A percentile compares a stretch with the other conserved stretches of the same genome.
phyloP scores from a whole-genome alignment of 2,113 vertebrate species.

The Vulpes vulpes region DNA sequence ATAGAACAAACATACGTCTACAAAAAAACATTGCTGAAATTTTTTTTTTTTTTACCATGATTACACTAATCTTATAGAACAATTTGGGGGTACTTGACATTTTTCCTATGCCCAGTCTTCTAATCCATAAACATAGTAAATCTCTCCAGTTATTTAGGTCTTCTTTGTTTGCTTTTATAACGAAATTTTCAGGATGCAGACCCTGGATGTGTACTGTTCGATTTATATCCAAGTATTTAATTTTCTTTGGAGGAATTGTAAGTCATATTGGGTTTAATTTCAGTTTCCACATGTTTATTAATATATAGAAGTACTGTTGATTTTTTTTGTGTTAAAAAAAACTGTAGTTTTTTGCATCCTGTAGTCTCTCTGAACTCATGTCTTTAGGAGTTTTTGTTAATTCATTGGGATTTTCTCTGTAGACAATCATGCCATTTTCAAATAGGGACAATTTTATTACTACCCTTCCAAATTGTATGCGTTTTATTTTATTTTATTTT shows the following conservation, averaged over 20 bases:
- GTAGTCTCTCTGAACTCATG: neutral
- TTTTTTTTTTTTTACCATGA: neutral
- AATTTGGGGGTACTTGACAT: neutral
- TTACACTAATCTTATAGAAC: neutral
- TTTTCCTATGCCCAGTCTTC: neutral
- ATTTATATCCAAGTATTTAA: neutral
- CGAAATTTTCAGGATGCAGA: neutral
- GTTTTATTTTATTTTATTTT: no score
- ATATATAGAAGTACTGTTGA: neutral
- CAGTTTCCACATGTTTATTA: neutral
- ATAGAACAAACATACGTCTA: neutral
- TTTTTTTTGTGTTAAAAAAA: neutral
- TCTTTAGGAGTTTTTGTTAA: neutral
- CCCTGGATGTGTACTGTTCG: neutral
- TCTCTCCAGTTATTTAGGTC: neutral
- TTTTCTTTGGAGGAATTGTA: neutral
- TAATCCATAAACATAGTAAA: neutral
- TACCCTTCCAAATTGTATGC: neutral
- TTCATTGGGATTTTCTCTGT: neutral
- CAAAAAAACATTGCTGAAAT: neutral
- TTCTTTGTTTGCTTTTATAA: neutral
- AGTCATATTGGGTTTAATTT: neutral
- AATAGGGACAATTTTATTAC: neutral
- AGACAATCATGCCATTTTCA: neutral
- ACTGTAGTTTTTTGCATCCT: neutral